Conservation (phyloP, 2,888 invertebrate species). For the Isoperla grammatica region DNA sequence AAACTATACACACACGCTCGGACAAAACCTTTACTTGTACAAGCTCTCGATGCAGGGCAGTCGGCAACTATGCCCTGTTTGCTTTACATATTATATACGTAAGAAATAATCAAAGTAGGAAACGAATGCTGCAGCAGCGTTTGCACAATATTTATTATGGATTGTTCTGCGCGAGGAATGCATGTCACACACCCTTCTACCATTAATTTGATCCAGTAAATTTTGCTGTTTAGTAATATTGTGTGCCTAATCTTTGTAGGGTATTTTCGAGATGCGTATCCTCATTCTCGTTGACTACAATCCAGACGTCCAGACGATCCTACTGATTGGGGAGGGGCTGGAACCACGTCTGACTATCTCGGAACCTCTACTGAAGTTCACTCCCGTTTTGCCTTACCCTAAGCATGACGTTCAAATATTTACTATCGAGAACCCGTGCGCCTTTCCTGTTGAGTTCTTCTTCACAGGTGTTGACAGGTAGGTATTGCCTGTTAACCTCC, state of each 20-base stretch:
- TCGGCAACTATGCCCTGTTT: too few species aligned
- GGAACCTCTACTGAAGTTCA: conserved; percentile 51
- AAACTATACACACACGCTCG: too few species aligned
- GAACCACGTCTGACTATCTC: conserved; percentile 50
- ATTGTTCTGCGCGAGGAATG: too few species aligned
- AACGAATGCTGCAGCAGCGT: too few species aligned
- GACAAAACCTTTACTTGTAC: too few species aligned
- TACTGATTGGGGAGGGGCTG: conserved; percentile 51
- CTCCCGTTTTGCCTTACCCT: conserved; percentile 58
- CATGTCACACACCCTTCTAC: too few species aligned
- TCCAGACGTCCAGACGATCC: conserved; percentile 46
- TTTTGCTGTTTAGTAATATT: neutral
- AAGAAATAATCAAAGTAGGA: too few species aligned
- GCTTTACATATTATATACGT: too few species aligned
- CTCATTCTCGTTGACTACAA: conserved; percentile 48
- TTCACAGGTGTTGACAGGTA: conserved; percentile 62
- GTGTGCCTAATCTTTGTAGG: conserved; percentile 33
- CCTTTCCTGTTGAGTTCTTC: conserved; percentile 62
- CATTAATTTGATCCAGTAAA: too few species aligned
- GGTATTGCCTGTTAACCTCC: conserved; percentile 39
- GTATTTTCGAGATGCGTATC: conserved; percentile 40
- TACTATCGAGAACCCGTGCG: conserved; percentile 56
- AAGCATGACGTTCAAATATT: conserved; percentile 53
- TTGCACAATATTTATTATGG: too few species aligned
- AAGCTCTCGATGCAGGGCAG: too few species aligned